Conservation (phyloP, 2,888 invertebrate genomes). For the Morpho deidamia region DNA sequence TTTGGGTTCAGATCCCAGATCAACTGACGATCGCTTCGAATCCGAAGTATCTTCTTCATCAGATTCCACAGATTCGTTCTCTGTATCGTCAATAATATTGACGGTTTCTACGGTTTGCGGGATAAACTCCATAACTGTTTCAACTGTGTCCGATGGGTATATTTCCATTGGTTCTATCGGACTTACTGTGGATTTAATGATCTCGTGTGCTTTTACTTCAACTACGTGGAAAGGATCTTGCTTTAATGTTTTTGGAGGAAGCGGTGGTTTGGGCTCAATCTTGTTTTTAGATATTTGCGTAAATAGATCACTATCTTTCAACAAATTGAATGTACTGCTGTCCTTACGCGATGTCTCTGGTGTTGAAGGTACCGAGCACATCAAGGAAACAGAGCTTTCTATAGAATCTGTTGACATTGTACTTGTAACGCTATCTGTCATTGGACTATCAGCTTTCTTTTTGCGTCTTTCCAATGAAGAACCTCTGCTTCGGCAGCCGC, state of each 20-base stretch:
- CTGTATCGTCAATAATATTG: slow-evolving; percentile 75
- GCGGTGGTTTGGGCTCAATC: slow-evolving; percentile 31
- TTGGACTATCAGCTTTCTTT: slow-evolving; percentile 28
- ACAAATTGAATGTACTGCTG: slow-evolving; percentile 80
- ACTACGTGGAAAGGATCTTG: slow-evolving; percentile 77
- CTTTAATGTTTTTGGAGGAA: slow-evolving; percentile 22
- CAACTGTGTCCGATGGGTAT: slow-evolving; percentile 66
- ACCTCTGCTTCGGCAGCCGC: slow-evolving; percentile 44
- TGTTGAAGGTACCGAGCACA: slow-evolving; percentile 36
- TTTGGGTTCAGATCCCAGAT: slow-evolving; percentile 50
- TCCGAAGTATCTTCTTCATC: slow-evolving; percentile 18
- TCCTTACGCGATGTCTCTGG: slow-evolving; percentile 63
- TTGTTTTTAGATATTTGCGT: slow-evolving; percentile 81
- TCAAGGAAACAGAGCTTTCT: slow-evolving; percentile 29
- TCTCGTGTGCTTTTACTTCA: slow-evolving; percentile 83
- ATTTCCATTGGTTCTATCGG: slow-evolving; percentile 58
- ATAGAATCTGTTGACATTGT: slow-evolving; percentile 41
- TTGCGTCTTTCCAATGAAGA: slow-evolving; percentile 44
- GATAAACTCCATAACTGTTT: slow-evolving; percentile 72
- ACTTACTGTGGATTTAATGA: slow-evolving; percentile 80
- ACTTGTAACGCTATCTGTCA: slow-evolving; percentile 34
- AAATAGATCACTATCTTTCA: slow-evolving; percentile 83
- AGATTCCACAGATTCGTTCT: slow-evolving; percentile 56
- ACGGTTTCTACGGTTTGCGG: slow-evolving; percentile 77
- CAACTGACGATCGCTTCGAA: slow-evolving; percentile 31